phyloP scores from a whole-genome alignment of 1,140 invertebrate genomes.

The Drosophila athabasca region DNA sequence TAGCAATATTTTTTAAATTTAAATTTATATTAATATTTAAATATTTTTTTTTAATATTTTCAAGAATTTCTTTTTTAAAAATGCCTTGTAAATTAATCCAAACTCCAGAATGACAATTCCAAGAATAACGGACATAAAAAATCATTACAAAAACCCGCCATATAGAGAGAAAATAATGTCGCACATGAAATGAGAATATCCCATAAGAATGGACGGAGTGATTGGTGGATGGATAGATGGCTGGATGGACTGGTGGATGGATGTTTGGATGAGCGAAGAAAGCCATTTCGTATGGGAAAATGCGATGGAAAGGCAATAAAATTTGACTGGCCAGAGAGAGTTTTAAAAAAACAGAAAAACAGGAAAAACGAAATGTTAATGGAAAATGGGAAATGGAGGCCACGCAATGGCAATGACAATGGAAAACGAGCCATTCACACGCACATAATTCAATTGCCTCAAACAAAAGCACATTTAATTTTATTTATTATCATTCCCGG shows the following conservation, averaged over 20 bases:
- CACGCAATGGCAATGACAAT: not conserved
- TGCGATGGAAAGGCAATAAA: conserved; percentile 31
- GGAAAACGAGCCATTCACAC: conserved; percentile 66
- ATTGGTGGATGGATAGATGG: conserved; percentile 3
- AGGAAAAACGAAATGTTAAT: conserved; percentile 33
- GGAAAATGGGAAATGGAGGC: conserved; percentile 1
- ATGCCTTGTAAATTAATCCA: too few relatives aligned
- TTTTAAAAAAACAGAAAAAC: conserved; percentile 37
- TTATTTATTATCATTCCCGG: conserved; percentile 68
- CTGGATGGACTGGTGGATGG: too few relatives aligned
- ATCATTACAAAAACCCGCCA: too few relatives aligned
- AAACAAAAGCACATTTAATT: conserved; percentile 82
- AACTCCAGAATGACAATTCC: not conserved
- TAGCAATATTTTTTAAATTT: too few relatives aligned
- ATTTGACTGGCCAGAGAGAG: conserved; percentile 37
- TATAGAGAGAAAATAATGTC: conserved; percentile 23
- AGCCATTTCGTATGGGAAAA: conserved; percentile 25
- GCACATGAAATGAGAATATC: conserved; percentile 27
- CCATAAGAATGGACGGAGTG: not conserved
- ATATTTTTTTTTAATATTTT: too few relatives aligned
- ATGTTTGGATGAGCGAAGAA: not conserved
- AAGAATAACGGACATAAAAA: conserved; percentile 19
- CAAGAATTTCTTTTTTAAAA: too few relatives aligned
- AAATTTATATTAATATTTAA: too few relatives aligned
- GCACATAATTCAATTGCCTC: conserved; percentile 80